Evolutionary conservation across 1,140 invertebrate genomes (phyloP).

Genomic region (Orchesella cincta): DNA sequence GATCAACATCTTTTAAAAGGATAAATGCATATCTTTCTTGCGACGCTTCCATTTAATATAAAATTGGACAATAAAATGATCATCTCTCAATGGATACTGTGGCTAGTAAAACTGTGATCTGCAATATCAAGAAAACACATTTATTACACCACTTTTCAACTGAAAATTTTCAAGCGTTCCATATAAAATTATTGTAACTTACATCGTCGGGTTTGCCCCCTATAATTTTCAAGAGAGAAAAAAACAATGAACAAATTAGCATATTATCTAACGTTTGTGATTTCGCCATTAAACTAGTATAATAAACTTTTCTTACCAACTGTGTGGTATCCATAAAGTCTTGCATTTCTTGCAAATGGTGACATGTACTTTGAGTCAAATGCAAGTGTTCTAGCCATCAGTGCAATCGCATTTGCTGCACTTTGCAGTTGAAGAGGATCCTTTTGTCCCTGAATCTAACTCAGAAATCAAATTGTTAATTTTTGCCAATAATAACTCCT

Average conservation of each 20-base stretch:
- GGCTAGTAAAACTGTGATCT: constrained; percentile 89
- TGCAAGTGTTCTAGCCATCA: constrained; percentile 88
- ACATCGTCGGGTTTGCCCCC: constrained; percentile 93
- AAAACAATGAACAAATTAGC: not conserved
- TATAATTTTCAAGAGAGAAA: constrained; percentile 61
- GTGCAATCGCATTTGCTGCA: constrained; percentile 89
- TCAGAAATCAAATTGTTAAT: not conserved
- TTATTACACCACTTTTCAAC: not conserved
- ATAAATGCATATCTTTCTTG: too few species aligned
- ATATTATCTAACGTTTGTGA: constrained; percentile 30
- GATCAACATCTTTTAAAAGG: too few species aligned
- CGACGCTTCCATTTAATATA: not conserved
- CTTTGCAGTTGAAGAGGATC: constrained; percentile 77
- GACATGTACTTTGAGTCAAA: constrained; percentile 93
- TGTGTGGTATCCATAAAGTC: constrained; percentile 87
- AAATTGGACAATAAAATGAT: too few species aligned
- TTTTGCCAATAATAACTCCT: constrained; percentile 2
- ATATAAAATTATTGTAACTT: not conserved
- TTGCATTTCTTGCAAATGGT: constrained; percentile 89
- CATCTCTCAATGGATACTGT: constrained; percentile 75
- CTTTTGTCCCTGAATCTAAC: constrained; percentile 64
- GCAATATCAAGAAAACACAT: not conserved
- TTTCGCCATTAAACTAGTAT: not conserved
- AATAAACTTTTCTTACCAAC: constrained; percentile 67
- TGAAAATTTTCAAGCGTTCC: not conserved